phyloP scores from a whole-genome alignment of 1,140 invertebrate genomes.

The Lucilia sericata region DNA sequence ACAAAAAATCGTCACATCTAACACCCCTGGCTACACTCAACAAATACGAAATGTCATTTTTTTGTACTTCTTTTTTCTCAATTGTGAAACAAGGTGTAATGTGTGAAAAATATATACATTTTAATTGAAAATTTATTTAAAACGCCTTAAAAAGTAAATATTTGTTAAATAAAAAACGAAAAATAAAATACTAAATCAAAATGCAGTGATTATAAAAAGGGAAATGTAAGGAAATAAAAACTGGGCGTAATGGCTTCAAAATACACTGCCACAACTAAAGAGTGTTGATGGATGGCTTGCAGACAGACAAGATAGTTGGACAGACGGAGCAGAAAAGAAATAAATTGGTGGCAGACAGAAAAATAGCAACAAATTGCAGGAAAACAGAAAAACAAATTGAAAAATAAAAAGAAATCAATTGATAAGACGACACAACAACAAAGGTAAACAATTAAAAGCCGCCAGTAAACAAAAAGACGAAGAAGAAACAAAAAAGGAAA shows the following conservation, averaged over 20 bases:
- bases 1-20: no score
- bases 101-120: slow-evolving; percentile 21
- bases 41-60: background rate
- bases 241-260: background rate
- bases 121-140: background rate
- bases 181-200: background rate
- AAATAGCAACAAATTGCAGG: slow-evolving; percentile 24
- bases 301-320: background rate
- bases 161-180: background rate
- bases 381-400: background rate
- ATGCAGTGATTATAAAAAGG: background rate
- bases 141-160: background rate
- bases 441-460: slow-evolving; percentile 30
- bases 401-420: slow-evolving; percentile 13
- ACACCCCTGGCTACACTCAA: background rate
- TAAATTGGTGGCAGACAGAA: background rate
- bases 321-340: background rate
- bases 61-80: background rate
- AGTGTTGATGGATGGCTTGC: slow-evolving; percentile 10
- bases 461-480: slow-evolving; percentile 5
- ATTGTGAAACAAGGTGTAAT: slow-evolving; percentile 12
- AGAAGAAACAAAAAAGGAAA: background rate
- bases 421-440: slow-evolving; percentile 1
- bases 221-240: slow-evolving; percentile 4
- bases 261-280: background rate